These are phyloP conservation scores for Enoplosus armatus DNA, from an alignment of 2,797 vertebrate species.

Conservation along the genomic window DNA sequence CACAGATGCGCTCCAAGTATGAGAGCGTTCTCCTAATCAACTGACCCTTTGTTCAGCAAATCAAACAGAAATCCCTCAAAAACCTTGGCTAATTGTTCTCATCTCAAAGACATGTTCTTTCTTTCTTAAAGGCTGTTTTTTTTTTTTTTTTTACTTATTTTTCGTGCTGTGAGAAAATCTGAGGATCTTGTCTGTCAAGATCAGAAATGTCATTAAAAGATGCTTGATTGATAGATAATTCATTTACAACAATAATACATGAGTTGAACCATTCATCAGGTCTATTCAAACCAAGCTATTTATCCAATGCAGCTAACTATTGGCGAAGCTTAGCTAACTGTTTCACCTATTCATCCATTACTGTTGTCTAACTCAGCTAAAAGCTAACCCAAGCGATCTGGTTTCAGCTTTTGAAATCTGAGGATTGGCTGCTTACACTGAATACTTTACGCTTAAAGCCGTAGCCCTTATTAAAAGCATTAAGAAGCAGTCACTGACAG, in stretches of 20 bases:
- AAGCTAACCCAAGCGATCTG: not conserved
- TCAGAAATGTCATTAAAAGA: constrained; percentile 53
- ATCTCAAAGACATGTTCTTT: not conserved
- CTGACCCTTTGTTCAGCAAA: constrained; percentile 29
- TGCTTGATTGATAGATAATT: not conserved
- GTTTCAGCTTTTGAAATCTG: not conserved
- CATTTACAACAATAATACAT: not conserved
- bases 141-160: constrained; percentile 12
- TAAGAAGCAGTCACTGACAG: not conserved
- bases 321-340: too few species aligned
- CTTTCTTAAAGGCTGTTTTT: constrained; percentile 31
- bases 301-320: not conserved
- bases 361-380: too few species aligned
- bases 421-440: rapidly evolving
- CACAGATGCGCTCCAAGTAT: constrained; percentile 6
- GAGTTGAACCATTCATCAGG: not conserved
- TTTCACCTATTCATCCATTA: not conserved
- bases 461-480: not conserved
- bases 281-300: not conserved
- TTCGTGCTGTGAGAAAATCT: constrained; percentile 11
- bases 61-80: constrained; percentile 29
- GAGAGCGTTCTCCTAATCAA: constrained; percentile 29
- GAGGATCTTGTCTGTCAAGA: constrained; percentile 35
- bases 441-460: not conserved
- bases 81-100: constrained; percentile 22